Base-by-base conservation (phyloP, 2,888 invertebrate genomes). In the Chrysina gloriosa region DNA sequence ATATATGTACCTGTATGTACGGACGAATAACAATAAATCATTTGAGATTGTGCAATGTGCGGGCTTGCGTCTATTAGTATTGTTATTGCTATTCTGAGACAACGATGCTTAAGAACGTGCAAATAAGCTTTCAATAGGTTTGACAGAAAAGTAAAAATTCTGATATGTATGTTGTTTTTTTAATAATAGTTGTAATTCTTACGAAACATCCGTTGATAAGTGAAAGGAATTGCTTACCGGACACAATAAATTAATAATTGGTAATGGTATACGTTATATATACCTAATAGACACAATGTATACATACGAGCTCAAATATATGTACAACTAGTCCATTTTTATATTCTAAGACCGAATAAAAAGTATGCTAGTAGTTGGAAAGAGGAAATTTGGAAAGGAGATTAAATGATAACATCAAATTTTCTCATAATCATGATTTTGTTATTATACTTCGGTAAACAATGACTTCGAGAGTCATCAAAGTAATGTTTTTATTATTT, bases 141-240 rank as follows among this genome's bases (percentile, higher is more conserved):
- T 58, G 11, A 11, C 25, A 39, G 14, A 39, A 54, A 39, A 39
- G 36, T 21, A 36, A 58, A 25, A 58, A 58, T 39, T 19, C 6
- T 31, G 21, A 25, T 36, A 39, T 58, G n/a, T 39, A 23, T 39
- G 11, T 23, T 4, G 14, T 25, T 5, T 39, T 21, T 23, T 23
- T 58, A 39, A 23, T 39, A 14, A 14, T 39, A 25, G 23, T 39
- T 58, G 14, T 39, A 52, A n/a, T 23, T 42, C 36, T 58, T 58
- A 11, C 58, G 23, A 58, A 39, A 58, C 58, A 58, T 58, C 58
- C 58, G 36, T 4, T 39, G 58, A 29, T 58, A 39, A 21, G 58
- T 58, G 58, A 58, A 58, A 58, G 58, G 58, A 11, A 39, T 39
- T 39, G 25, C 16, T 6, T 14, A 39, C 58, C 21, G 56, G 39